A percentile compares a stretch with the other conserved stretches of the same genome.
Evolutionary conservation across 2,113 vertebrate genomes (phyloP).

Genomic region (Esox niger): DNA sequence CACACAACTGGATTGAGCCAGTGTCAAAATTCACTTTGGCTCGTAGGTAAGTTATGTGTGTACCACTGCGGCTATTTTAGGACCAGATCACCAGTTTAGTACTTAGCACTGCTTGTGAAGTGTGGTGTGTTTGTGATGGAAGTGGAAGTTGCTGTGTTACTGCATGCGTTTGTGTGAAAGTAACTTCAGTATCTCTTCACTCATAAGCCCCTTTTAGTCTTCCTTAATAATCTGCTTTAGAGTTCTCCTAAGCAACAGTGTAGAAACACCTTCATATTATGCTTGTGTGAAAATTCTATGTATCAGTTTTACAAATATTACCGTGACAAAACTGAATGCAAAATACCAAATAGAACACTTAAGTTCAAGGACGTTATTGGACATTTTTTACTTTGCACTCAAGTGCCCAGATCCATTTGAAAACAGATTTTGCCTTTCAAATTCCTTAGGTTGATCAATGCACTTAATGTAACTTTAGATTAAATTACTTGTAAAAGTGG

Average conservation of each 20-base stretch:
- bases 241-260: neutral
- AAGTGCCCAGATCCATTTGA: slow-evolving; percentile 12
- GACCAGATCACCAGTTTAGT: slow-evolving; percentile 50
- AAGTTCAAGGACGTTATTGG: neutral
- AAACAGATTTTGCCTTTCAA: slow-evolving; percentile 1
- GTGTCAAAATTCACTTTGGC: slow-evolving; percentile 47
- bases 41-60: slow-evolving; percentile 34
- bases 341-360: neutral
- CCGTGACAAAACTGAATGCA: neutral
- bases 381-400: slow-evolving; percentile 10
- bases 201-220: slow-evolving; percentile 1
- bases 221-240: neutral
- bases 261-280: slow-evolving; percentile 10
- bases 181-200: neutral
- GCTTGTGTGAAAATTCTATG: slow-evolving; percentile 8
- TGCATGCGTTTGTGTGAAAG: neutral
- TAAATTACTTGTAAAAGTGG: neutral
- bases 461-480: neutral
- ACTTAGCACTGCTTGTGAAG: slow-evolving; percentile 2
- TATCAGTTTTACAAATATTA: slow-evolving; percentile 4
- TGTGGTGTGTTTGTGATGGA: slow-evolving; percentile 22
- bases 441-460: neutral
- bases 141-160: slow-evolving; percentile 10
- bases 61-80: slow-evolving; percentile 58
- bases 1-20: slow-evolving; percentile 25